Conservation (phyloP, 2,888 invertebrate genomes). For the Lithophane ornitopus region DNA sequence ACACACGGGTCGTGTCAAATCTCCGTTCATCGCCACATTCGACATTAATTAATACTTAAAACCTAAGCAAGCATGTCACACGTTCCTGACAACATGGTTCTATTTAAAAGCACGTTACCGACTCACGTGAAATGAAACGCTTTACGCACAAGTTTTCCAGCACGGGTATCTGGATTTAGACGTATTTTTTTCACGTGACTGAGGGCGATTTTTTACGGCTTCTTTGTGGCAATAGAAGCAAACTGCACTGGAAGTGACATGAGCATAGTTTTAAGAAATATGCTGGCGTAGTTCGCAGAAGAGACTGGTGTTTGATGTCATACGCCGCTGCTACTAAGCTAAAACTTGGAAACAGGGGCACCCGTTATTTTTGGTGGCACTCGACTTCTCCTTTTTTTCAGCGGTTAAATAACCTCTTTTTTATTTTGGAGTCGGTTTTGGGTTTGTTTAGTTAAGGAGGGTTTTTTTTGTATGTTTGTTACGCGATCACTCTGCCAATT, state of each 20-base stretch:
- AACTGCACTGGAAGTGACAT: slow-evolving; percentile 28
- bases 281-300: not conserved
- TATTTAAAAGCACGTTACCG: slow-evolving; percentile 41
- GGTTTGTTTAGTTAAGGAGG: too few relatives aligned
- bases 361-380: not conserved
- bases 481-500: too few relatives aligned
- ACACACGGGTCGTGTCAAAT: not conserved
- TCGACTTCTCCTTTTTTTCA: too few relatives aligned
- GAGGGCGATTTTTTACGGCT: slow-evolving; percentile 44
- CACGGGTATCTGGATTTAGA: slow-evolving; percentile 46
- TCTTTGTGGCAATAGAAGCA: slow-evolving; percentile 25
- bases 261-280: slow-evolving; percentile 4
- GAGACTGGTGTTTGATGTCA: not conserved
- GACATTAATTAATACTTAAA: slow-evolving; percentile 1
- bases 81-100: slow-evolving; percentile 45
- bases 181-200: slow-evolving; percentile 47
- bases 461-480: too few relatives aligned
- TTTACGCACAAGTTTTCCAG: slow-evolving; percentile 30
- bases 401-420: too few relatives aligned
- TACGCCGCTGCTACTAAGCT: not conserved
- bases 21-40: not conserved
- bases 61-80: slow-evolving; percentile 16
- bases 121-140: slow-evolving; percentile 61
- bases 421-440: too few relatives aligned
- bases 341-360: not conserved